Evolutionary conservation across 1,140 invertebrate species (phyloP).

Genomic region (Pentalonia nigronervosa): DNA sequence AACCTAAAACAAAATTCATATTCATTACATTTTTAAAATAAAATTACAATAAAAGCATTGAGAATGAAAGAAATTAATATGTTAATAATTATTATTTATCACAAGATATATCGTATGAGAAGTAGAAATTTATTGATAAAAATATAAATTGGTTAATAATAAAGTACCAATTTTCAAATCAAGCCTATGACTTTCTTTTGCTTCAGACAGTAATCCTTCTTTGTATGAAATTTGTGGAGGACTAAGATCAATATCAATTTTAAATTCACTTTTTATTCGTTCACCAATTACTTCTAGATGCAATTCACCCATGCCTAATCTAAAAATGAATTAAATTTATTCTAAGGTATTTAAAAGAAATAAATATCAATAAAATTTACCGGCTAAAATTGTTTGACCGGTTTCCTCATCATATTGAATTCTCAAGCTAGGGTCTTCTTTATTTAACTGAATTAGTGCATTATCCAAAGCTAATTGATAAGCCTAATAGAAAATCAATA

Average conservation of each 20-base stretch:
- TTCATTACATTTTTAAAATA: background rate
- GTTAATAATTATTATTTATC: background rate
- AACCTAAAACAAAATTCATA: conserved; percentile 17
- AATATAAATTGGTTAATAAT: conserved; percentile 30
- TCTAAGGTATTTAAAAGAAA: conserved; percentile 18
- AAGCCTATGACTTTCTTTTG: conserved; percentile 68
- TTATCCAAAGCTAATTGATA: conserved; percentile 80
- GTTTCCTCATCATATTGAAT: conserved; percentile 79
- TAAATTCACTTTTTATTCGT: conserved; percentile 85
- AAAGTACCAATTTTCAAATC: conserved; percentile 74
- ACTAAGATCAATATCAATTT: conserved; percentile 91
- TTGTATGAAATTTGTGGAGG: conserved; percentile 93
- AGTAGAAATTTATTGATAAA: background rate
- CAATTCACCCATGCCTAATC: conserved; percentile 91
- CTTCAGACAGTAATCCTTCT: conserved; percentile 72
- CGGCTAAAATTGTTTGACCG: conserved; percentile 85
- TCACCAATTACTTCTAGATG: conserved; percentile 95
- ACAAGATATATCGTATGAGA: background rate
- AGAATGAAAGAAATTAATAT: background rate
- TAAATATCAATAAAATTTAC: conserved; percentile 62
- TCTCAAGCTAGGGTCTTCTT: conserved; percentile 93
- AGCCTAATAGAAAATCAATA: conserved; percentile 63
- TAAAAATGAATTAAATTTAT: conserved; percentile 41
- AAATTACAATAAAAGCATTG: background rate
- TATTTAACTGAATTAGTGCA: conserved; percentile 83